Base-by-base conservation (phyloP, 2,888 invertebrate species). In the Calameuta filiformis region DNA sequence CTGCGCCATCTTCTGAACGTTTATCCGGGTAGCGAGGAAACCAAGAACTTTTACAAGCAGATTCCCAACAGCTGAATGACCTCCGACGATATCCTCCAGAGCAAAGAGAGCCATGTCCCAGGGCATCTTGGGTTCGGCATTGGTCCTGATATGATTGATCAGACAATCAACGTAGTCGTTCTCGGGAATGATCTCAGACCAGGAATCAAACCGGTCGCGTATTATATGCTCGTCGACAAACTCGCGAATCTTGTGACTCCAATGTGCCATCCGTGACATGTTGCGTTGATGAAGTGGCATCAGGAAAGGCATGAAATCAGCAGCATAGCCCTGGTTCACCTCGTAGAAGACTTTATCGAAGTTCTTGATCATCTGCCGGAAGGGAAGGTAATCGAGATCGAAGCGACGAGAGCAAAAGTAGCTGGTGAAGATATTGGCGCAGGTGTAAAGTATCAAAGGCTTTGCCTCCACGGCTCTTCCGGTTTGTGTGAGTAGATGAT, bases 301-400 rank as follows among this genome's bases (percentile, higher is more conserved):
- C n/a, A 95, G 85, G 85, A 93, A 93, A 0, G 95, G 95, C 75
- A 95, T 89, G 82, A 95, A 95, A 85, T 95, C 95, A 0, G 94
- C 94, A 0, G 94, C 94, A 87, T 94, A 94, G 1, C 95, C 95
- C 88, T 94, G 94, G 88, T 95, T 95, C 11, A 95, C 94, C 87
- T 95, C 95, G 89, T 93, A 94, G 89, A 95, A 95, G 73, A 95
- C 93, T 69, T 93, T 93, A 86, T 95, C 95, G 85, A 94, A 95
- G 83, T 93, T 93, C 34, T 91, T 86, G 1, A 94, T 90, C 90
- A 94, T 92, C 35, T 90, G 86, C 1, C 85, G 82, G 88, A 94
- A 95, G 1, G 89, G 88, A 3, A 82, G 73, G 84, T 94, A 90
- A 69, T 91, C 87, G n/a, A 87, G 83, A 1, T 90, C 87, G 87